phyloP scores from a whole-genome alignment of 2,113 vertebrate species.

The Pungitius pungitius region DNA sequence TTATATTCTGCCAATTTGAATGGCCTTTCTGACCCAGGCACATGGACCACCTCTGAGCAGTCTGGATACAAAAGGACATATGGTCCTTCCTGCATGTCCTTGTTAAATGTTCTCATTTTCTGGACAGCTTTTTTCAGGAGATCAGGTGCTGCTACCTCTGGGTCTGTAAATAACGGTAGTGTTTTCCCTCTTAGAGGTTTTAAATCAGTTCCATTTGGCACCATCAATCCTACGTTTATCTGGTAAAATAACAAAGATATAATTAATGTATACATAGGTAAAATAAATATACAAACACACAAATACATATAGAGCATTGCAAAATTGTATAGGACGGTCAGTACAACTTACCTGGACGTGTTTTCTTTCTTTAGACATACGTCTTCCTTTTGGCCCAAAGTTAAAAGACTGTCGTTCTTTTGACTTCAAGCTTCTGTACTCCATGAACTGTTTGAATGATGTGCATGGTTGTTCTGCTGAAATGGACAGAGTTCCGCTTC shows the following conservation, averaged over 20 bases:
- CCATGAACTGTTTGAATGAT: no score
- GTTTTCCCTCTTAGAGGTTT: not conserved
- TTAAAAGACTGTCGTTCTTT: no score
- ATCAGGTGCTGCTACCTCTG: not conserved
- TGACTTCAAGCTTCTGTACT: no score
- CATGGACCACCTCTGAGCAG: not conserved
- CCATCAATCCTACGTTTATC: not conserved
- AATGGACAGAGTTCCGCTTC: no score
- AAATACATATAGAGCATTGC: no score
- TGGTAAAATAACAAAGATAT: not conserved
- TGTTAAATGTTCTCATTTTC: not conserved
- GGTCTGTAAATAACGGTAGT: not conserved
- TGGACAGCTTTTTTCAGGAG: not conserved
- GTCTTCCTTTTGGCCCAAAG: no score
- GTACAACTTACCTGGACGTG: no score
- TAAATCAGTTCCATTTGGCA: not conserved
- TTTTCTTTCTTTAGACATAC: no score
- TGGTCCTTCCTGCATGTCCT: not conserved
- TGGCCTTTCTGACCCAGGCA: slow-evolving; percentile 7
- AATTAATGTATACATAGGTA: no score
- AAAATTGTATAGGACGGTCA: no score
- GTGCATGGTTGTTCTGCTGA: no score
- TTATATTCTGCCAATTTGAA: slow-evolving; percentile 4
- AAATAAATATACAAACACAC: no score
- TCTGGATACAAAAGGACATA: slow-evolving; percentile 11